Percentiles rank a stretch among this genome's conserved stretches.
Evolutionary conservation across 2,797 vertebrate species (phyloP).

Genomic region (Pseudochromis fuscus): DNA sequence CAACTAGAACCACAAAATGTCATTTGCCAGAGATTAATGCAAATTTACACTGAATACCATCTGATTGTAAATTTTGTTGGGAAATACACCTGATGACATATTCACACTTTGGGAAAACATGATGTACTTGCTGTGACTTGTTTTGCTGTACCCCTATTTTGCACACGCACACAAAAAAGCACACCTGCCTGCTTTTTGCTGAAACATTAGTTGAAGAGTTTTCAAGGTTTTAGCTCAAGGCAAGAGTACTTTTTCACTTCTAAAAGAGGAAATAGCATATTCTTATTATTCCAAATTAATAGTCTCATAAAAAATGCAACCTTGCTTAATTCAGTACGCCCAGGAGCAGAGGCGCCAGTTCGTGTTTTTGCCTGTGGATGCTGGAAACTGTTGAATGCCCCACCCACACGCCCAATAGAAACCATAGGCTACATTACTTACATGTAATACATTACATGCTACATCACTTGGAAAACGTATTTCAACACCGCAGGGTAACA

Average conservation of each 20-base stretch:
- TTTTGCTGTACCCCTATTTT: background rate
- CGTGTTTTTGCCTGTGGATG: no score
- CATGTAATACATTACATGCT: no score
- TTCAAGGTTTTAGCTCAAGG: background rate
- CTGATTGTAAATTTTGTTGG: background rate
- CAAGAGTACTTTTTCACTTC: background rate
- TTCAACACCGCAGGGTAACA: no score
- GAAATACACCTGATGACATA: background rate
- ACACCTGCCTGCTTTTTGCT: background rate
- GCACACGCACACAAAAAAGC: background rate
- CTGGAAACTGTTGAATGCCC: no score
- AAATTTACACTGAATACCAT: no score
- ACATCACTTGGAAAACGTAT: no score
- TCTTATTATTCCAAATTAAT: background rate
- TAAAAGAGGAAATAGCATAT: background rate
- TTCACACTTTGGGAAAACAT: background rate
- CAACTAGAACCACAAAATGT: no score
- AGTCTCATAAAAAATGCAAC: background rate
- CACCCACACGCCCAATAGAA: no score
- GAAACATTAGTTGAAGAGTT: background rate
- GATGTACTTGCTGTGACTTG: background rate
- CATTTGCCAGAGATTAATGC: no score
- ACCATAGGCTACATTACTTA: no score
- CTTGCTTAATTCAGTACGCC: background rate
- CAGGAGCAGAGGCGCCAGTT: no score